A percentile compares a stretch with the other conserved stretches of the same genome.
Conservation (phyloP, 1,140 invertebrate genomes). For the Drosophila lacteicornis region DNA sequence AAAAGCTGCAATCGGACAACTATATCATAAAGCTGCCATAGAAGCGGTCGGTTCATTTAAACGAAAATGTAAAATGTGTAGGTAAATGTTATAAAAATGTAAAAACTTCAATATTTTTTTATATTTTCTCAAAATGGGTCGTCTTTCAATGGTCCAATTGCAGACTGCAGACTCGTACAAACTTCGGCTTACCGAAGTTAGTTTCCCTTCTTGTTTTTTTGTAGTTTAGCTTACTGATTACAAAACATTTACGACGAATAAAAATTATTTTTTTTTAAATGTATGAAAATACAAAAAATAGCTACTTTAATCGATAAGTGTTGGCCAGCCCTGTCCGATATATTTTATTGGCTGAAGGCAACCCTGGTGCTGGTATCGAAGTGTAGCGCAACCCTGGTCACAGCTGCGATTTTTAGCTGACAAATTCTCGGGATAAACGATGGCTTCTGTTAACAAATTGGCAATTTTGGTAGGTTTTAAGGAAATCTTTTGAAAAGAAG, state of each 20-base stretch:
- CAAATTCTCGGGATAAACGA: conserved; percentile 61
- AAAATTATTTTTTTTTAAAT: not conserved
- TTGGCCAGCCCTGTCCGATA: conserved; percentile 6
- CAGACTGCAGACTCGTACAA: no score
- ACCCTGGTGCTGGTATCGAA: conserved; percentile 23
- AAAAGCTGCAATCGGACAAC: no score
- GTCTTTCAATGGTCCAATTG: no score
- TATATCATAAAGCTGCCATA: no score
- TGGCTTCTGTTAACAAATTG: conserved; percentile 82
- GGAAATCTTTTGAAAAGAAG: not conserved
- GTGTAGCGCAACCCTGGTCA: conserved; percentile 46
- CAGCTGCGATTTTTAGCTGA: conserved; percentile 68
- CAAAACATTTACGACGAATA: no score
- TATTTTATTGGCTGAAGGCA: not conserved
- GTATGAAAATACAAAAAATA: not conserved
- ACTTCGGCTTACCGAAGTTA: no score
- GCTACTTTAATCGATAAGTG: not conserved
- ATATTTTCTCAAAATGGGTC: no score
- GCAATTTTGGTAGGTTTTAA: conserved; percentile 77
- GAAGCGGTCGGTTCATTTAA: no score
- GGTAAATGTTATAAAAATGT: no score
- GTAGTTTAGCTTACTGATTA: no score
- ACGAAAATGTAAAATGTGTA: no score
- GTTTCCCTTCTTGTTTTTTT: not conserved
- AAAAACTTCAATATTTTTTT: no score